These are phyloP conservation scores for Thymelicus acteon DNA, from an alignment of 2,888 invertebrate species.

Conservation along the genomic window DNA sequence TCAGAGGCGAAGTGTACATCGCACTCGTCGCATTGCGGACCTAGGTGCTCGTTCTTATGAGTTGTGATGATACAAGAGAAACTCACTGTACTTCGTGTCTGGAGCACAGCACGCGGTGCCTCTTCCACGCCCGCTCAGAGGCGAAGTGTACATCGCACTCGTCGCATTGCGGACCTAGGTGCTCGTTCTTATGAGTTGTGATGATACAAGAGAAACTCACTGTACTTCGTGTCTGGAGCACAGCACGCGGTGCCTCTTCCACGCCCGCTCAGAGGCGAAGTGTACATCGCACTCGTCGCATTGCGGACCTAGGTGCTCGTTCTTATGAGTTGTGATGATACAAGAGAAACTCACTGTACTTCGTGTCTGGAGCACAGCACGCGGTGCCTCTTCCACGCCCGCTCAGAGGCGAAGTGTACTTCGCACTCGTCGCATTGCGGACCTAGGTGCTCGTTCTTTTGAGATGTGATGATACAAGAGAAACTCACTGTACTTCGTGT, in stretches of 20 bases:
- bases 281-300: constrained; percentile 49
- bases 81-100: constrained; percentile 10
- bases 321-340: constrained; percentile 49
- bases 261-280: constrained; percentile 45
- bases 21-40: constrained; percentile 31
- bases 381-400: constrained; percentile 51
- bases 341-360: constrained; percentile 3
- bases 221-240: constrained; percentile 7
- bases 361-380: constrained; percentile 41
- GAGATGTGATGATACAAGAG: constrained; percentile 47
- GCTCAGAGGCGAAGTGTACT: constrained; percentile 48
- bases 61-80: constrained; percentile 47
- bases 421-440: constrained; percentile 36
- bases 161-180: constrained; percentile 52
- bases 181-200: constrained; percentile 47
- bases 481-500: constrained; percentile 5
- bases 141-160: constrained; percentile 44
- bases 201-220: constrained; percentile 37
- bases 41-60: constrained; percentile 44
- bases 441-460: constrained; percentile 44
- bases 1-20: constrained; percentile 49
- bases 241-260: constrained; percentile 52
- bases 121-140: constrained; percentile 50
- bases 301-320: constrained; percentile 50
- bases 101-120: constrained; percentile 48